phyloP scores from a whole-genome alignment of 2,888 invertebrate species.

The Formica aserva region DNA sequence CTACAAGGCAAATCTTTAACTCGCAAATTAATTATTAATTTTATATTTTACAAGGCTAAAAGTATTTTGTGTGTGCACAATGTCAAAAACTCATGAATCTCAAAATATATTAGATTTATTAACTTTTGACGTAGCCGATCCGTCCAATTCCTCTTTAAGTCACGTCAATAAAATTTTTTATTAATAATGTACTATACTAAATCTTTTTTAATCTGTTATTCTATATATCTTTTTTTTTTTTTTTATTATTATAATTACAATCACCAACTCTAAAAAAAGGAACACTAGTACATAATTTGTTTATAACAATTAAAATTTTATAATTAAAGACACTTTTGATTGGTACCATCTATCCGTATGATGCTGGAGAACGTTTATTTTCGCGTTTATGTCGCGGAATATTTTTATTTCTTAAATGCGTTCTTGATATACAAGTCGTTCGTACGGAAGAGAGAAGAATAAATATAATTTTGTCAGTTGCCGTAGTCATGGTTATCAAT shows the following conservation, averaged over 20 bases:
- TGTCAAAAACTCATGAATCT: too few species aligned
- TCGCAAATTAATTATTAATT: too few species aligned
- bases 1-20: too few species aligned
- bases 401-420: background rate
- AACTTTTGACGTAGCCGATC: too few species aligned
- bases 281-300: background rate
- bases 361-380: slow-evolving; percentile 1
- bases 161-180: background rate
- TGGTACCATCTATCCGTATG: background rate
- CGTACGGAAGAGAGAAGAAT: background rate
- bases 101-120: too few species aligned
- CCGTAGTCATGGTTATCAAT: slow-evolving; percentile 19
- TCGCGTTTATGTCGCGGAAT: background rate
- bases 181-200: background rate
- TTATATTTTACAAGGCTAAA: too few species aligned
- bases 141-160: too few species aligned
- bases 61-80: too few species aligned
- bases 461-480: slow-evolving; percentile 32
- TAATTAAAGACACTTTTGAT: background rate
- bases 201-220: background rate
- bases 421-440: background rate
- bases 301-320: background rate
- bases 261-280: background rate
- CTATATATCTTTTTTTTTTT: background rate
- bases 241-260: background rate